Evolutionary conservation across 2,888 invertebrate genomes (phyloP).

Genomic region (Apamea anceps): DNA sequence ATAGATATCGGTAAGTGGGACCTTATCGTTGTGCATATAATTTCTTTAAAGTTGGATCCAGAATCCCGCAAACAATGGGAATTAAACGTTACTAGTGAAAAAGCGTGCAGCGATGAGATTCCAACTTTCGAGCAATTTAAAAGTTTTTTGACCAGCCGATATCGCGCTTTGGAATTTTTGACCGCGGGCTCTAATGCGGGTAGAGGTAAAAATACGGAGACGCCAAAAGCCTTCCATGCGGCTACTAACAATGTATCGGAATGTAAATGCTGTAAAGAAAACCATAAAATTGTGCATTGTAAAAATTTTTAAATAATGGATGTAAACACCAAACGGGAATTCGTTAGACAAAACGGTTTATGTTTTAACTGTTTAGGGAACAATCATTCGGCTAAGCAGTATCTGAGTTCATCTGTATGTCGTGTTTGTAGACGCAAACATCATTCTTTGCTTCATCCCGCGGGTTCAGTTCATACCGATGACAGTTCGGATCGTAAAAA

Average conservation of each 20-base stretch:
- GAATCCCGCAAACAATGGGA: conserved; percentile 8
- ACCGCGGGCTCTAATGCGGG: not conserved
- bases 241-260: not conserved
- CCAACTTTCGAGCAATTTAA: conserved; percentile 6
- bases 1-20: not conserved
- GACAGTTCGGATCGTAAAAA: not conserved
- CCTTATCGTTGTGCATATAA: not conserved
- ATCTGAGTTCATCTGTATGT: not conserved
- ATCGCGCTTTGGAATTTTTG: conserved; percentile 4
- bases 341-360: not conserved
- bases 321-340: conserved; percentile 7
- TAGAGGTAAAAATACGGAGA: not conserved
- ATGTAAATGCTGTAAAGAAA: not conserved
- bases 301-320: not conserved
- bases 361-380: conserved; percentile 13
- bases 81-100: not conserved
- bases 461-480: not conserved
- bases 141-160: not conserved
- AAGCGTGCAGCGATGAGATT: not conserved
- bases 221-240: not conserved
- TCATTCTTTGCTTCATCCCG: conserved; percentile 5
- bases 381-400: conserved; percentile 15
- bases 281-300: conserved; percentile 1
- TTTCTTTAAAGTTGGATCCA: not conserved
- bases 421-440: conserved; percentile 9